phyloP scores from a whole-genome alignment of 2,797 vertebrate genomes.

The Scyliorhinus canicula region DNA sequence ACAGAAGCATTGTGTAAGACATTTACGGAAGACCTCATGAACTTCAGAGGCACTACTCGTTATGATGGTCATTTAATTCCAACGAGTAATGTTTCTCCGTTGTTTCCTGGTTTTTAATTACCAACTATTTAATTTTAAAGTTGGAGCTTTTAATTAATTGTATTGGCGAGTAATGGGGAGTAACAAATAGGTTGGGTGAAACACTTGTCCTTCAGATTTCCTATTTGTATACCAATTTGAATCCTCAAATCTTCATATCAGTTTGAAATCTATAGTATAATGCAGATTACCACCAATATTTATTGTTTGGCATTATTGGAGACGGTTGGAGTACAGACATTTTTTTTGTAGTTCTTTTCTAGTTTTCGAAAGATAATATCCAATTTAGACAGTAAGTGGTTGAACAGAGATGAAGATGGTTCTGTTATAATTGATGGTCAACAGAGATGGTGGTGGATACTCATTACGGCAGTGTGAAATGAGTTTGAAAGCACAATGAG shows the following conservation, averaged over 20 bases:
- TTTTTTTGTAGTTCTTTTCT: background rate
- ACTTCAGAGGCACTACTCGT: slow-evolving; percentile 10
- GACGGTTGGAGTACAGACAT: background rate
- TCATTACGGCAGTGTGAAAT: background rate
- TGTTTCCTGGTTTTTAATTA: background rate
- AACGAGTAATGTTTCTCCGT: background rate
- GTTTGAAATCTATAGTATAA: background rate
- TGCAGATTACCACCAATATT: background rate
- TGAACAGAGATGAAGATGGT: background rate
- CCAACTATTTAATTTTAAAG: background rate
- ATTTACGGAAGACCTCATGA: slow-evolving; percentile 53
- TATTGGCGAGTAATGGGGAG: background rate
- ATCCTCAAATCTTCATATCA: background rate
- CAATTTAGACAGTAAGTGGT: background rate
- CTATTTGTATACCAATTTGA: background rate
- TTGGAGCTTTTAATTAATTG: background rate
- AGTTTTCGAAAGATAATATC: background rate
- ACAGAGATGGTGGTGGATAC: background rate
- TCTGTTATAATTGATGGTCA: background rate
- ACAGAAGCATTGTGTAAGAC: slow-evolving; percentile 63
- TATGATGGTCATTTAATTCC: background rate
- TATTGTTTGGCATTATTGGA: background rate
- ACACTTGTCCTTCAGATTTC: background rate
- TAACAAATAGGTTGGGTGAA: background rate
- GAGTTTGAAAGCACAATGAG: background rate